Evolutionary conservation across 2,113 vertebrate species (phyloP).

Genomic region (Brienomyrus brachyistius): DNA sequence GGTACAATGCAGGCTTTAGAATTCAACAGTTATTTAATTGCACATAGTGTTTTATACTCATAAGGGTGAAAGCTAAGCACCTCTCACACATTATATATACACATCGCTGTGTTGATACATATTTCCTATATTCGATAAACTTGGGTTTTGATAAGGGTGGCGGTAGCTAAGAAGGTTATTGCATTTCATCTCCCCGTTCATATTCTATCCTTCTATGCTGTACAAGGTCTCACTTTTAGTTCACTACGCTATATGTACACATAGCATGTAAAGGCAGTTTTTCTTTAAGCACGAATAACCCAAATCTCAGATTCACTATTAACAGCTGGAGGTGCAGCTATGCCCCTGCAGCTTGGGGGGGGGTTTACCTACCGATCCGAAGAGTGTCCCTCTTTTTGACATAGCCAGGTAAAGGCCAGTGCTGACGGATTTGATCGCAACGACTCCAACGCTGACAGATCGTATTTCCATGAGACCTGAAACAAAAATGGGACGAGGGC

Average conservation of each 20-base stretch:
- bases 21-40: not conserved
- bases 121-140: not conserved
- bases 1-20: not conserved
- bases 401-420: conserved; percentile 87
- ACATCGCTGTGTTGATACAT: not conserved
- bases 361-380: conserved; percentile 77
- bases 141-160: not conserved
- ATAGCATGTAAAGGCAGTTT: not conserved
- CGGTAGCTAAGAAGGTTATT: not conserved
- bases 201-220: not conserved
- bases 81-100: not conserved
- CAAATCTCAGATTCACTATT: not conserved
- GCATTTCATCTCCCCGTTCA: not conserved
- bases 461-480: conserved; percentile 87
- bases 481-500: conserved; percentile 44
- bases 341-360: conserved; percentile 21
- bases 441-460: conserved; percentile 78
- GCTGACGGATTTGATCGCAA: conserved; percentile 84
- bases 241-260: not conserved
- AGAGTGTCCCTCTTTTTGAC: conserved; percentile 80
- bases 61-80: not conserved
- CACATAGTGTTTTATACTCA: not conserved
- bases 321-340: not conserved
- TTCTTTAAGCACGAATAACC: not conserved
- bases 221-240: not conserved